Evolutionary conservation across 2,888 invertebrate genomes (phyloP).

Genomic region (Lithophane ornitopus): DNA sequence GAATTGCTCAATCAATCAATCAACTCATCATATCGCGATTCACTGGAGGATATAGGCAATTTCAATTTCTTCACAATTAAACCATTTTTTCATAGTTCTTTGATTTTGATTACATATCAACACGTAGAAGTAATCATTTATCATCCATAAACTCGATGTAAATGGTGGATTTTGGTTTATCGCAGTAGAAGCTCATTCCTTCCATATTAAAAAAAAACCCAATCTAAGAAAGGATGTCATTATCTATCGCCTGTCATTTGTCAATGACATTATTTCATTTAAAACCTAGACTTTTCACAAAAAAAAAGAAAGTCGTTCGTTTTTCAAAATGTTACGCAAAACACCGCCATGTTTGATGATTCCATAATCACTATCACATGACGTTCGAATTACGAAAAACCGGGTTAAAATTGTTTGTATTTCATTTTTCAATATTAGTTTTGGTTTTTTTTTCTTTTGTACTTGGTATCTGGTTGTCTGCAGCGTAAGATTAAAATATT

Average conservation of each 20-base stretch:
- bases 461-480: conserved; percentile 41
- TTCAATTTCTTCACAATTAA: too few species aligned
- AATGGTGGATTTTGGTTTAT: background rate
- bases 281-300: background rate
- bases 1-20: background rate
- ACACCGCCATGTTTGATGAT: conserved; percentile 27
- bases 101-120: too few species aligned
- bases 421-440: conserved; percentile 28
- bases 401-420: conserved; percentile 59
- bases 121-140: background rate
- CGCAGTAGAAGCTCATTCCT: too few species aligned
- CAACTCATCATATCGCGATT: background rate
- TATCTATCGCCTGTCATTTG: background rate
- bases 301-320: conserved; percentile 10
- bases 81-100: background rate
- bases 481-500: conserved; percentile 37
- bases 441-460: conserved; percentile 31
- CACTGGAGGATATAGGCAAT: background rate
- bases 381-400: conserved; percentile 48
- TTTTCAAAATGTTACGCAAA: conserved; percentile 31
- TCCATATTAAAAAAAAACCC: background rate
- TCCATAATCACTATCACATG: conserved; percentile 45
- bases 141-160: background rate
- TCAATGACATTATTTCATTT: background rate
- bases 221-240: background rate